Evolutionary conservation across 2,113 vertebrate species (phyloP).

Genomic region (Phainopepla nitens): DNA sequence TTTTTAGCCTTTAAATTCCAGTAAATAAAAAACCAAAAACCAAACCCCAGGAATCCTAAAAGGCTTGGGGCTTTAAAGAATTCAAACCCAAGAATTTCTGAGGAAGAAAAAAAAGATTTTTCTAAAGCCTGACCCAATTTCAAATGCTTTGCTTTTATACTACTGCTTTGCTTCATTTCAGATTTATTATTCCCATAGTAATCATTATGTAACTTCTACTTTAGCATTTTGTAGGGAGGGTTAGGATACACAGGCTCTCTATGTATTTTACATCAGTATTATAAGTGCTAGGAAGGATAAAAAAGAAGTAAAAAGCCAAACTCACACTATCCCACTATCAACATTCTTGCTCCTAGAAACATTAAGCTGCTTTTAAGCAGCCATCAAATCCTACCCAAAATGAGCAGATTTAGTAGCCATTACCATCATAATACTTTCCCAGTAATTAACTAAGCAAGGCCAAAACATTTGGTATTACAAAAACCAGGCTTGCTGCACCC

Average conservation of each 20-base stretch:
- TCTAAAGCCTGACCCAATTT: not conserved
- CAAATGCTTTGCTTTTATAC: not conserved
- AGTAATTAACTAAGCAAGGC: not conserved
- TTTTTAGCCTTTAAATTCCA: not conserved
- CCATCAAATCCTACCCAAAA: not conserved
- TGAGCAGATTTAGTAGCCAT: not conserved
- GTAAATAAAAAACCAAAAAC: not conserved
- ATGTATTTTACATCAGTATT: not conserved
- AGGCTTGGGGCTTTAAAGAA: not conserved
- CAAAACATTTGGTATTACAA: not conserved
- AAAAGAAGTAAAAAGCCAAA: not conserved
- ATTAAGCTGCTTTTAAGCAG: not conserved
- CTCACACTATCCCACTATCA: not conserved
- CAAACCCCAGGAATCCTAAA: not conserved
- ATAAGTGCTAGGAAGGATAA: not conserved
- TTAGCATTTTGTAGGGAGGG: not conserved
- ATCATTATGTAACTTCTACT: not conserved
- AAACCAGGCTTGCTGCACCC: not conserved
- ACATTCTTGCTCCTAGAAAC: not conserved
- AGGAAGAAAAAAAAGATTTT: not conserved
- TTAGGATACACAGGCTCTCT: not conserved
- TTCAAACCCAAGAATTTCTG: not conserved
- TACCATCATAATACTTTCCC: not conserved
- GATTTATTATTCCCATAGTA: not conserved
- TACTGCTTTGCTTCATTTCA: not conserved